Evolutionary conservation across 2,797 vertebrate species (phyloP).

Genomic region (Erithacus rubecula): DNA sequence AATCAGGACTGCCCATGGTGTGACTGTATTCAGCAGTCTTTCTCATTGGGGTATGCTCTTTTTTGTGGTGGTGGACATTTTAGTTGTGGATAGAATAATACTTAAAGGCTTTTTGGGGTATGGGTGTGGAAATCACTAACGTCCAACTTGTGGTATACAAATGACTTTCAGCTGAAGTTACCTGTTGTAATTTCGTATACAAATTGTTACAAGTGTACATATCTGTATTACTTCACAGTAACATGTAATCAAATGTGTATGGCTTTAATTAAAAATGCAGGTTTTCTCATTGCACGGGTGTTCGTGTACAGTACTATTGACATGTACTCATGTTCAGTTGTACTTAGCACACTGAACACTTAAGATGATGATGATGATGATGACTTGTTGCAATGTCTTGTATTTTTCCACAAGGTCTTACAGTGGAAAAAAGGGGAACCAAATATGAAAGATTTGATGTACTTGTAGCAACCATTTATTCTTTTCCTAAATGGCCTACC

Average conservation of each 20-base stretch:
- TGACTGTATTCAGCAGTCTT: not conserved
- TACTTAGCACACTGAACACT: not conserved
- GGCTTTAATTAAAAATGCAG: not conserved
- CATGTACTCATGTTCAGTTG: not conserved
- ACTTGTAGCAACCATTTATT: not conserved
- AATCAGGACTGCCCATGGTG: not conserved
- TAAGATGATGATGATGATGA: not conserved
- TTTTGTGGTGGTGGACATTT: not conserved
- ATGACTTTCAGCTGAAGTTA: not conserved
- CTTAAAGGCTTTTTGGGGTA: not conserved
- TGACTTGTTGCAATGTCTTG: not conserved
- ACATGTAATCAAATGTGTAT: not conserved
- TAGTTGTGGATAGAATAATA: not conserved
- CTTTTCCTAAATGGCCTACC: not conserved
- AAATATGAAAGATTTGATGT: not conserved
- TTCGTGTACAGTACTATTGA: not conserved
- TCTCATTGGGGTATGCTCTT: accelerated
- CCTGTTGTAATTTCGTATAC: not conserved
- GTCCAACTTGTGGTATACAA: not conserved
- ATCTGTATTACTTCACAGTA: not conserved
- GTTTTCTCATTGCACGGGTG: not conserved
- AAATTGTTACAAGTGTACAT: not conserved
- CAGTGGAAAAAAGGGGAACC: not conserved
- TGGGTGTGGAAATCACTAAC: not conserved
- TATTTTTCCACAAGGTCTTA: not conserved